These are phyloP conservation scores for Tolypeutes matacus DNA, from an alignment of 2,797 vertebrate species.

Conservation along the genomic window DNA sequence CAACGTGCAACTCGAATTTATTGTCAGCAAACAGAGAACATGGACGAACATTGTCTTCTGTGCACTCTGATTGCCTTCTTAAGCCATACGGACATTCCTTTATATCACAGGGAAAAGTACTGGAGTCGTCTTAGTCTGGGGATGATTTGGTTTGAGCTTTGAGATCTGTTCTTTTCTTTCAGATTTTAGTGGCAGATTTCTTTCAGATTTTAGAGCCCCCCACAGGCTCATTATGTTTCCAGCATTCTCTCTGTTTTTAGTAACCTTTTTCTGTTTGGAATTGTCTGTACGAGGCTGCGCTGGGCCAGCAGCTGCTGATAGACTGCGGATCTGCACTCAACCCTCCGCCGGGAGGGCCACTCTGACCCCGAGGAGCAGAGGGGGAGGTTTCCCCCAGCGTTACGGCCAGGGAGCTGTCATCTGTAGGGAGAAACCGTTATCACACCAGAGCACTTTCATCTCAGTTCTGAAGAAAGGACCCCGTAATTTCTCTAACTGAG, in stretches of 20 bases:
- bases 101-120: conserved; percentile 69
- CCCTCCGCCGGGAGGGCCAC: not conserved
- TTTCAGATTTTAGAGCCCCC: too few relatives aligned
- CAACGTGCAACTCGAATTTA: conserved; percentile 42
- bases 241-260: conserved; percentile 56
- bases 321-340: not conserved
- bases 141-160: not conserved
- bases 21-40: conserved; percentile 63
- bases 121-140: conserved; percentile 19
- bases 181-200: conserved; percentile 58
- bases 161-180: conserved; percentile 58
- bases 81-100: conserved; percentile 88
- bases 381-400: too few relatives aligned
- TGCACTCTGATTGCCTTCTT: conserved; percentile 85
- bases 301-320: not conserved
- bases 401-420: not conserved
- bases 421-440: conserved; percentile 36
- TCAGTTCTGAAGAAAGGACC: not conserved
- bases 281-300: conserved; percentile 18
- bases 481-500: fast-evolving
- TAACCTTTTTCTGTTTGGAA: not conserved
- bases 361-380: not conserved
- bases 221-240: conserved; percentile 38
- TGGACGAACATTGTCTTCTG: conserved; percentile 61
- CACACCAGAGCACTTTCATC: not conserved